Evolutionary conservation across 2,888 invertebrate species (phyloP), one percentile per base, ranked within the genome.

Genomic region (Ichneumoninae sp.): DNA sequence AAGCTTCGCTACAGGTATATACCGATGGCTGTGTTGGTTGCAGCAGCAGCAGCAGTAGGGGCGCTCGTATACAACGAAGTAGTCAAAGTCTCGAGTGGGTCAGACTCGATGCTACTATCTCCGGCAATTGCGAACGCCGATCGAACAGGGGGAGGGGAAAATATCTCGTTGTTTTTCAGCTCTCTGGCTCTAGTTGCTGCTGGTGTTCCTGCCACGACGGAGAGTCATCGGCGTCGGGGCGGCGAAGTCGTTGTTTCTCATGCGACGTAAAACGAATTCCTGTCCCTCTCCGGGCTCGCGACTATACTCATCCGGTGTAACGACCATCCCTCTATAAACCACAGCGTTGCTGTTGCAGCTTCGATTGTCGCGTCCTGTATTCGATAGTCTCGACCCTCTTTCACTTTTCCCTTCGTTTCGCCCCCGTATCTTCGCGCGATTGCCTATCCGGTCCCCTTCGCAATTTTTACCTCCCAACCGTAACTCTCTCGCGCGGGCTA

Each of bases 51-150:
- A 71, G 40, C 22, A 33, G 30, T 16, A 30, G 60, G 16, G 16
- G 8, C 19, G 6, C 62, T 74, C 62, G 78, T 71, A 60, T 26
- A 79, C 8, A 60, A 50, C 40, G 69, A 75, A 81, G 78, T 82
- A 82, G 82, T 82, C 72, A 50, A 75, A 82, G 82, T 66, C 79
- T 65, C 75, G 82, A 82, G 60, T 76, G n/a, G 82, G 82, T 84
- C 84, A 82, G 71, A 84, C 78, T 54, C 75, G 60, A 60, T 36
- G 36, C 44, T 60, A 62, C 69, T 47, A 54, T 78, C 78, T 70
- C 69, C 30, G 69, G 33, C 66, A 66, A 60, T 54, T 36, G 76
- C 76, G 50, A 52, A 13, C 22, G 30, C 22, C 79, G 52, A 82
- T 74, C 74, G 75, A 79, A 62, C 33, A 13, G 30, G 30, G 62